A percentile compares a stretch with the other conserved stretches of the same genome.
Evolutionary conservation across 2,113 vertebrate species (phyloP).

Genomic region (Nothoprocta perdicaria): DNA sequence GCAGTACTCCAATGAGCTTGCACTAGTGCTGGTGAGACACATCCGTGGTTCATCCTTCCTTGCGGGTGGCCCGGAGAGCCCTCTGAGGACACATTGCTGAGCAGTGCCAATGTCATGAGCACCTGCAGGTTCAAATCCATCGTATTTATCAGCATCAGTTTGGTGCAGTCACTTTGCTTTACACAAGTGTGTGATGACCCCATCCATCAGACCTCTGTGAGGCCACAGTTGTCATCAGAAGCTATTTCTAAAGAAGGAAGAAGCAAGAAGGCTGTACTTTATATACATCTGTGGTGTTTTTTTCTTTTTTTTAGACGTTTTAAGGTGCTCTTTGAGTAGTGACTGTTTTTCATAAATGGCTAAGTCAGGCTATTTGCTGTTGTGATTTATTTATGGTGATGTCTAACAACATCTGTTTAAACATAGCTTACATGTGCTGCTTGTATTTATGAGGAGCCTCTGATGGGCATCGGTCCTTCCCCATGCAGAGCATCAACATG

Average conservation of each 20-base stretch:
- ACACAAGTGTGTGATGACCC: accelerated
- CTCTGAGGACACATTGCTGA: background rate
- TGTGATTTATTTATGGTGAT: background rate
- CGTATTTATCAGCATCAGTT: background rate
- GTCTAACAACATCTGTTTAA: accelerated
- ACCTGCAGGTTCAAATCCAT: background rate
- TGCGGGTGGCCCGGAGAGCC: background rate
- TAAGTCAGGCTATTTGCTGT: background rate
- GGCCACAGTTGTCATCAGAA: background rate
- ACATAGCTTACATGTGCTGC: accelerated
- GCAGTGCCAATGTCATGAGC: background rate
- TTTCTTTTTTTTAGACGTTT: background rate
- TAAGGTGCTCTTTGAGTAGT: background rate
- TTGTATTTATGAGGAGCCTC: background rate
- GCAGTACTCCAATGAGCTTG: background rate
- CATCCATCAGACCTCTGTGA: background rate
- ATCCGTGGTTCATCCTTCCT: background rate
- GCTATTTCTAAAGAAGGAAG: background rate
- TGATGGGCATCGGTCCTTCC: background rate
- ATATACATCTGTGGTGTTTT: no score
- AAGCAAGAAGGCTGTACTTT: background rate
- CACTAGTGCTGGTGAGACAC: background rate
- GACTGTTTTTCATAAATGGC: background rate
- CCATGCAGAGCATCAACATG: background rate
- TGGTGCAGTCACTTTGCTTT: background rate